Conservation (phyloP, 2,888 invertebrate species). For the Gryllus longicercus region DNA sequence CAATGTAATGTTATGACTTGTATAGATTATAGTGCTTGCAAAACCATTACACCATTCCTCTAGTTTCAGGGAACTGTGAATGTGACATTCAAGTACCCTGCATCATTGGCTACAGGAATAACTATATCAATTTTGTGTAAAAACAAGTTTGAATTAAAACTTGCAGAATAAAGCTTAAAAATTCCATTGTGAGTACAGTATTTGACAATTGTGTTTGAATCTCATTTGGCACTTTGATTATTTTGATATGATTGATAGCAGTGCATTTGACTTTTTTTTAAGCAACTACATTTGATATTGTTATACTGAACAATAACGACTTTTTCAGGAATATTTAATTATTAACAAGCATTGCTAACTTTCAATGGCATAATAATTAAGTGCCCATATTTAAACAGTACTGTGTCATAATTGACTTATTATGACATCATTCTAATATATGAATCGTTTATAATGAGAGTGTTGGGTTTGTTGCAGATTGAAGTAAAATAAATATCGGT, state of each 20-base stretch:
- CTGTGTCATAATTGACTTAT: constrained; percentile 5
- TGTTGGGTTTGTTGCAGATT: constrained; percentile 7
- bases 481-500: constrained; percentile 3
- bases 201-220: background rate
- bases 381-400: background rate
- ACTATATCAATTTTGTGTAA: constrained; percentile 36
- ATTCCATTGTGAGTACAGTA: background rate
- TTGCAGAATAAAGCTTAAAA: constrained; percentile 26
- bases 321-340: constrained; percentile 17
- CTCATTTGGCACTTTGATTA: background rate
- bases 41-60: constrained; percentile 28
- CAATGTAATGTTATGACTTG: constrained; percentile 37
- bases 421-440: constrained; percentile 17
- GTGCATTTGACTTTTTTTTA: background rate
- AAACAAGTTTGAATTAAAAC: constrained; percentile 35
- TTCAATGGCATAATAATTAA: background rate
- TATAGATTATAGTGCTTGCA: constrained; percentile 35
- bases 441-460: constrained; percentile 17
- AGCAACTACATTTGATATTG: background rate
- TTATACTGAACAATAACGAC: background rate
- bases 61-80: constrained; percentile 23
- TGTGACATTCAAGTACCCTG: constrained; percentile 5
- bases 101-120: constrained; percentile 30
- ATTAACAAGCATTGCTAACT: background rate
- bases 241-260: background rate